A percentile compares a stretch with the other conserved stretches of the same genome.
These are phyloP conservation scores for Meandrina meandrites DNA, from an alignment of 92 coral and sea anemone genomes.

Conservation along the genomic window DNA sequence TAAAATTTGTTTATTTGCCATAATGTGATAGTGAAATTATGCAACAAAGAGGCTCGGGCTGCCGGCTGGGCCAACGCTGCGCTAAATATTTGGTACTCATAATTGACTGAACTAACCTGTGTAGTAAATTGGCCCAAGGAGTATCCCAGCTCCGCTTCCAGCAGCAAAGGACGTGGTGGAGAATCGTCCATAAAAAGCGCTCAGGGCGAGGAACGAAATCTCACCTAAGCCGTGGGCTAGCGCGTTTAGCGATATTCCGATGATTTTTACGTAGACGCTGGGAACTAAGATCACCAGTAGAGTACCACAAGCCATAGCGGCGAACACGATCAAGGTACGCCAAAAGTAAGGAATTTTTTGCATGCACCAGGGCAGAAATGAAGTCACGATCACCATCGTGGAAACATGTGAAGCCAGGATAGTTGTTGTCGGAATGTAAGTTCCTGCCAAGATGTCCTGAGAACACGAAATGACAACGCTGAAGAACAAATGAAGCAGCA, in stretches of 20 bases:
- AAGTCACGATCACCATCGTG: conserved; percentile 68
- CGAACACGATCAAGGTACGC: conserved; percentile 70
- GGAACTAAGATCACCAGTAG: conserved; percentile 60
- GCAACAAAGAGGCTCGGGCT: too few species aligned
- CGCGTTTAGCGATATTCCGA: conserved; percentile 76
- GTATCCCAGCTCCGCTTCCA: conserved; percentile 87
- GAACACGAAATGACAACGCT: conserved; percentile 73
- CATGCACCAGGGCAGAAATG: conserved; percentile 78
- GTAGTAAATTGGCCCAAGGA: conserved; percentile 77
- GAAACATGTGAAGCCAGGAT: conserved; percentile 78
- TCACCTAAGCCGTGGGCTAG: conserved; percentile 86
- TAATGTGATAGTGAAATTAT: too few species aligned
- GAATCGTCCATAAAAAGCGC: conserved; percentile 72
- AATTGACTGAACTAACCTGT: conserved; percentile 48
- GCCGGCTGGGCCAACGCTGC: too few species aligned
- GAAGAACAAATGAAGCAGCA: conserved; percentile 69
- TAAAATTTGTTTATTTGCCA: not conserved
- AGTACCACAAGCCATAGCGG: conserved; percentile 74
- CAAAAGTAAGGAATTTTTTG: conserved; percentile 73
- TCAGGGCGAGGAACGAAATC: conserved; percentile 76
- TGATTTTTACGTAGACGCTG: conserved; percentile 70
- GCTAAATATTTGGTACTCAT: not conserved
- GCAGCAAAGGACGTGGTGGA: conserved; percentile 82
- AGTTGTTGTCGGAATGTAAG: conserved; percentile 77
- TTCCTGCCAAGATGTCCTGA: conserved; percentile 83